Conservation (phyloP, 2,888 invertebrate genomes). For the Zelleria hepariella region DNA sequence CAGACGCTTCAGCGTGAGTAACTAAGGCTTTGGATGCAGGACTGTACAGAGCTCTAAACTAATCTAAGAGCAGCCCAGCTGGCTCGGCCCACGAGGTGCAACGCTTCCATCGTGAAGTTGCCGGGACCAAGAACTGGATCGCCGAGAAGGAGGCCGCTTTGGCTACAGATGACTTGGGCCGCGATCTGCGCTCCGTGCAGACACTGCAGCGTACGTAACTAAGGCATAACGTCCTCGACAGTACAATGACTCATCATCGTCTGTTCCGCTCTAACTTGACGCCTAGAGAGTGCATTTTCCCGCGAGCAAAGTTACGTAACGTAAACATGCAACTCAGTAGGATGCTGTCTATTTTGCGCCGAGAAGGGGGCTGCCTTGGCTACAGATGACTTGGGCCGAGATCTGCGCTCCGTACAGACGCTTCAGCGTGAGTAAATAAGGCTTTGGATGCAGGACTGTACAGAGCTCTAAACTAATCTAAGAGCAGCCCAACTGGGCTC, state of each 20-base stretch:
- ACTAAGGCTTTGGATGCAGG: too few species aligned
- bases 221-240: too few species aligned
- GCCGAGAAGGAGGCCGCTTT: constrained; percentile 97
- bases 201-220: constrained; percentile 84
- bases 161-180: constrained; percentile 94
- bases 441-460: too few species aligned
- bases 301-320: too few species aligned
- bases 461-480: constrained; percentile 93
- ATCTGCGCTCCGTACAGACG: constrained; percentile 97
- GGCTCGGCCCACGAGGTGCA: constrained; percentile 99
- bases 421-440: constrained; percentile 82
- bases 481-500: constrained; percentile 96
- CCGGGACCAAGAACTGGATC: constrained; percentile 97
- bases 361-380: constrained; percentile 98
- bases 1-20: constrained; percentile 90
- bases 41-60: too few species aligned
- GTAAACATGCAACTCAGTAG: too few species aligned
- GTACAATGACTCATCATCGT: too few species aligned
- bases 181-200: constrained; percentile 97
- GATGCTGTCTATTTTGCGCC: too few species aligned
- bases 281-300: too few species aligned
- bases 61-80: constrained; percentile 93
- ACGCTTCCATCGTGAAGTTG: constrained; percentile 96
- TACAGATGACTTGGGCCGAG: constrained; percentile 95
- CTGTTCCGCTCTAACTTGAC: too few species aligned